A percentile compares a stretch with the other conserved stretches of the same genome.
Conservation (phyloP, 92 coral and sea anemone species). For the Zoanthus sociatus region DNA sequence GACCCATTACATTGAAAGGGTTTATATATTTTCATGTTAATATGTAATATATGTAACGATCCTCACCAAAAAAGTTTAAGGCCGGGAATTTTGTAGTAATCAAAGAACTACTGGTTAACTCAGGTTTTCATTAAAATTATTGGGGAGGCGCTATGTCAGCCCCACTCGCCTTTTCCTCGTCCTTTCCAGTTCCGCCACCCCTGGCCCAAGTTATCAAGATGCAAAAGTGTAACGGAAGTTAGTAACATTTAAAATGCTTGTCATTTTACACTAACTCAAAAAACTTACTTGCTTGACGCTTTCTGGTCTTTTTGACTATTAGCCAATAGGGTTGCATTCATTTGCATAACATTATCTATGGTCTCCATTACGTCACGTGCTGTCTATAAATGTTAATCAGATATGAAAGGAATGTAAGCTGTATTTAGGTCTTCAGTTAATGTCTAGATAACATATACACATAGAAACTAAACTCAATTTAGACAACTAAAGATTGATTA, state of each 20-base stretch:
- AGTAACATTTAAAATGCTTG: neutral
- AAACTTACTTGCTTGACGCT: constrained; percentile 82
- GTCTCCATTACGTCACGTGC: too few relatives aligned
- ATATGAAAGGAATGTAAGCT: too few relatives aligned
- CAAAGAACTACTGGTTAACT: neutral
- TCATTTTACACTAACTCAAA: neutral
- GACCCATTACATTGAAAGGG: too few relatives aligned
- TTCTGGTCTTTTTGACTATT: constrained; percentile 63
- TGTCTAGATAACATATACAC: too few relatives aligned
- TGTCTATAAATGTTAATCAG: too few relatives aligned
- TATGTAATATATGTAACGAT: too few relatives aligned
- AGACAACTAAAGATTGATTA: too few relatives aligned
- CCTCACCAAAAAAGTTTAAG: too few relatives aligned
- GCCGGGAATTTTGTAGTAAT: too few relatives aligned
- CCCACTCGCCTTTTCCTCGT: neutral
- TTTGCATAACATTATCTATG: constrained; percentile 68
- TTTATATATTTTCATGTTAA: too few relatives aligned
- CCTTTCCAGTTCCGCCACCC: neutral
- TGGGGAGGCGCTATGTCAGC: neutral
- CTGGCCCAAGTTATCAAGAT: neutral
- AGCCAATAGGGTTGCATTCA: constrained; percentile 60
- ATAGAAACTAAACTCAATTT: too few relatives aligned
- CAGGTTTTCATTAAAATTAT: neutral
- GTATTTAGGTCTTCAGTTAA: too few relatives aligned
- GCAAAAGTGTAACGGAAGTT: neutral